Conservation (phyloP, 2,797 vertebrate species). For the Gallinago solitaria region DNA sequence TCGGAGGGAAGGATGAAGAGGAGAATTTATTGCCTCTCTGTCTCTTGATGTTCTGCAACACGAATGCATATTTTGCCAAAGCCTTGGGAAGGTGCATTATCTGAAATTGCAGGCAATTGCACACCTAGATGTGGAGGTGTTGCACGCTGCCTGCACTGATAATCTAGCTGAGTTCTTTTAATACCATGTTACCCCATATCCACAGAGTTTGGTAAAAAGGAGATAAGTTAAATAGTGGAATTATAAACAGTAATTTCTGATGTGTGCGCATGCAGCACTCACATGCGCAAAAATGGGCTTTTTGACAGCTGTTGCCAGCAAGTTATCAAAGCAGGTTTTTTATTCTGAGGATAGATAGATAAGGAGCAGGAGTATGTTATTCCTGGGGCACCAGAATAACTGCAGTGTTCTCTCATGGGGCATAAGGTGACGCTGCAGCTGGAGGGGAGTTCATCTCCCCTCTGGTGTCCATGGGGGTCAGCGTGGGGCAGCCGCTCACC, state of each 20-base stretch:
- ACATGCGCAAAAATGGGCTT: background rate
- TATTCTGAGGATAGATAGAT: background rate
- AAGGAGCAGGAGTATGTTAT: background rate
- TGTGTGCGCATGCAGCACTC: background rate
- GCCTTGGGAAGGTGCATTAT: background rate
- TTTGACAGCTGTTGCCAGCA: background rate
- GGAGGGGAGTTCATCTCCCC: background rate
- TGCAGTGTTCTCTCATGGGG: background rate
- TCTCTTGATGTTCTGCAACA: background rate
- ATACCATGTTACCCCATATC: background rate
- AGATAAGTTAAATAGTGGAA: background rate
- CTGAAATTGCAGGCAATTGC: background rate
- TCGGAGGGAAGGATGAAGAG: background rate
- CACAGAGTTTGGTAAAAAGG: background rate
- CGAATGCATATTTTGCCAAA: background rate
- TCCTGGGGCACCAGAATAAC: background rate
- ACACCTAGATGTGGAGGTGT: background rate
- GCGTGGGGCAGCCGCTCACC: rapidly evolving
- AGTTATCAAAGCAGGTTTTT: background rate
- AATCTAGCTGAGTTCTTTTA: background rate
- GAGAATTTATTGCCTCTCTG: background rate
- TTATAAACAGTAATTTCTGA: background rate
- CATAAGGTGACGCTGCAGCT: background rate
- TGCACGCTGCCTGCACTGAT: background rate
- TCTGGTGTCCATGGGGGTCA: background rate